A percentile compares a stretch with the other conserved stretches of the same genome.
These are phyloP conservation scores for Tinea semifulvella DNA, from an alignment of 2,888 invertebrate genomes.

Conservation along the genomic window DNA sequence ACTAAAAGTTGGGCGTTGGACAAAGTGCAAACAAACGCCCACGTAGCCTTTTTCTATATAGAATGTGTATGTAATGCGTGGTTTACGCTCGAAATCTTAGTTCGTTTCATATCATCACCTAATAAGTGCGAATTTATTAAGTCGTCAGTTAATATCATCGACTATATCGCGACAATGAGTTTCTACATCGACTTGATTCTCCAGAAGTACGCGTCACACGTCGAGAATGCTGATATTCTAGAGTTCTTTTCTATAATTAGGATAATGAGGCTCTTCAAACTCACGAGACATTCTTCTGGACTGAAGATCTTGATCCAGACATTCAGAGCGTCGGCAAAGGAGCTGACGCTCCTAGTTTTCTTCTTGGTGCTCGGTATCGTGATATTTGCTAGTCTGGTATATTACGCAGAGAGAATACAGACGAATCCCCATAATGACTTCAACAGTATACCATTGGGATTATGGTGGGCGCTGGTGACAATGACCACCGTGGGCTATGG, in stretches of 20 bases:
- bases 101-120: slow-evolving; percentile 92
- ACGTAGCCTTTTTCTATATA: slow-evolving; percentile 97
- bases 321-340: slow-evolving; percentile 96
- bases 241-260: slow-evolving; percentile 98
- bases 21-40: slow-evolving; percentile 93
- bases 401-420: slow-evolving; percentile 97
- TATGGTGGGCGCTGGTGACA: slow-evolving; percentile 99
- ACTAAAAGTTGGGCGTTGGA: slow-evolving; percentile 86
- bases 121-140: slow-evolving; percentile 95
- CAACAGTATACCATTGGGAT: slow-evolving; percentile 95
- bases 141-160: slow-evolving; percentile 98
- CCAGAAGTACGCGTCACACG: slow-evolving; percentile 88
- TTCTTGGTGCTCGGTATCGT: slow-evolving; percentile 98
- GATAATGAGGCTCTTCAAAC: slow-evolving; percentile 96
- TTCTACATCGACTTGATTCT: slow-evolving; percentile 96
- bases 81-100: slow-evolving; percentile 97
- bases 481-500: slow-evolving; percentile 99
- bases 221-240: slow-evolving; percentile 94
- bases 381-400: slow-evolving; percentile 97
- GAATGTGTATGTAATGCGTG: slow-evolving; percentile 99
- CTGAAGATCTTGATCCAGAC: slow-evolving; percentile 98
- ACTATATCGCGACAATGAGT: slow-evolving; percentile 97
- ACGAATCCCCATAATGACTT: slow-evolving; percentile 97
- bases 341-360: slow-evolving; percentile 94
- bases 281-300: slow-evolving; percentile 96